These are phyloP conservation scores for Saimiri boliviensis DNA, from an alignment of 2,113 vertebrate genomes.

Conservation along the genomic window DNA sequence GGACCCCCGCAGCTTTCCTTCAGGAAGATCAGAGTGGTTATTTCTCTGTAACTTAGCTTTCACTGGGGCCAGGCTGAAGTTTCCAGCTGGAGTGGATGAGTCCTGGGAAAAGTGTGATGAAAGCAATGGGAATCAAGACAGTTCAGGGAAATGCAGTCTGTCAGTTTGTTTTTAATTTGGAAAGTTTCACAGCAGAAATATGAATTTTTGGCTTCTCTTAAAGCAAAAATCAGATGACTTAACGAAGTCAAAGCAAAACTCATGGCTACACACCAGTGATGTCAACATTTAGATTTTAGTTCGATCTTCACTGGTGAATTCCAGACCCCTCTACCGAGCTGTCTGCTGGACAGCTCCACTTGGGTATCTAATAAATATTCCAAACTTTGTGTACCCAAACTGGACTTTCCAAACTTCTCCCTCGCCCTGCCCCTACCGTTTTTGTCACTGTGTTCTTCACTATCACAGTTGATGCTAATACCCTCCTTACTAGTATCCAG, in stretches of 20 bases:
- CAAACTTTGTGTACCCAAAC: neutral
- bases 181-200: neutral
- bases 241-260: neutral
- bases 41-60: neutral
- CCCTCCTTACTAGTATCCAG: neutral
- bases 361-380: neutral
- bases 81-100: neutral
- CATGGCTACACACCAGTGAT: neutral
- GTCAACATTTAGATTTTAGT: neutral
- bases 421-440: rapidly evolving
- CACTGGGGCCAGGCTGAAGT: neutral
- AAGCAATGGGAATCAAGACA: neutral
- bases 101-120: neutral
- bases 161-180: neutral
- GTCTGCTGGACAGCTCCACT: neutral
- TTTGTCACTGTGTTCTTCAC: neutral
- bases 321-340: neutral
- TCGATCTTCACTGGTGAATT: neutral
- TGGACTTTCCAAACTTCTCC: neutral
- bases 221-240: neutral
- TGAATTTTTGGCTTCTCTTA: neutral
- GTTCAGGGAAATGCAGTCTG: neutral
- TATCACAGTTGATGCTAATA: neutral
- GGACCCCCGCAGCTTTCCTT: too few species aligned
- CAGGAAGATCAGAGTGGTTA: neutral